Conservation (phyloP, 2,113 vertebrate species). For the Heliornis fulica region DNA sequence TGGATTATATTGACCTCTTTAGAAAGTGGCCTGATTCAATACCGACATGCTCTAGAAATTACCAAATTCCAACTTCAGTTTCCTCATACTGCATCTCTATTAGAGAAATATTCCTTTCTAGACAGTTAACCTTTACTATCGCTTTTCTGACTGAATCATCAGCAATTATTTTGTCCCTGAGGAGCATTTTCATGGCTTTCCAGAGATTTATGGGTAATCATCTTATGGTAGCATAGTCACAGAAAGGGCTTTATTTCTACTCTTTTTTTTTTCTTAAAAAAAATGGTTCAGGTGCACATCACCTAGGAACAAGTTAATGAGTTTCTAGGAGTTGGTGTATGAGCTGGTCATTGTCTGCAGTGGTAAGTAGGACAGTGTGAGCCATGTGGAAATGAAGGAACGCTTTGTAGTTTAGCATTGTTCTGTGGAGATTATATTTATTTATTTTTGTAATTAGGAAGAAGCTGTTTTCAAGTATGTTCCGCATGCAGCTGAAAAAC, state of each 20-base stretch:
- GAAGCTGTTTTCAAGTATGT: background rate
- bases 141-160: conserved; percentile 25
- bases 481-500: background rate
- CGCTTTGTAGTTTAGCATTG: background rate
- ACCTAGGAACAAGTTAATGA: background rate
- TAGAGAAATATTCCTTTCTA: conserved; percentile 21
- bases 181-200: background rate
- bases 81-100: background rate
- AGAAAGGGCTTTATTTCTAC: background rate
- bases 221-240: background rate
- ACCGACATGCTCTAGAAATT: background rate
- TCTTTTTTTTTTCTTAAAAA: background rate
- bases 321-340: rapidly evolving
- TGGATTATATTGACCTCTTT: background rate
- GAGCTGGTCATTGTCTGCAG: background rate
- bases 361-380: background rate
- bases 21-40: background rate
- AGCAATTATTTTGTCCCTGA: conserved; percentile 32
- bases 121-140: conserved; percentile 45
- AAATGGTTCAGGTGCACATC: background rate
- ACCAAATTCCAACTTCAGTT: background rate
- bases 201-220: conserved; percentile 12
- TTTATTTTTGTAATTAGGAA: background rate
- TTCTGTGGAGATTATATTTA: background rate
- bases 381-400: background rate